Evolutionary conservation across 2,797 vertebrate genomes (phyloP).

Genomic region (Limnodromus scolopaceus): DNA sequence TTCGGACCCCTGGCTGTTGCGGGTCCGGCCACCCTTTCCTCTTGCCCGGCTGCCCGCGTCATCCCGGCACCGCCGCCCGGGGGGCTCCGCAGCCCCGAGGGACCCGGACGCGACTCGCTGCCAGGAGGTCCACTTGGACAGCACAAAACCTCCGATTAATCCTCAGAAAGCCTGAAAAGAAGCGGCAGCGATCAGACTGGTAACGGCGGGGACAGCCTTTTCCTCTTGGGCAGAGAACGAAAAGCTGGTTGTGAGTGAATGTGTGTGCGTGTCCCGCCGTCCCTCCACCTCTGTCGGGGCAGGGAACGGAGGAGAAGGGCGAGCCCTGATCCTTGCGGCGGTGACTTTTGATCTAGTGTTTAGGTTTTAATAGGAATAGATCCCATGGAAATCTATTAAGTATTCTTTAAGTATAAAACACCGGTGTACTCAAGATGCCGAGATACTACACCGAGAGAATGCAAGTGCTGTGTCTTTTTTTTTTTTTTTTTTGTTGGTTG

Average conservation of each 20-base stretch:
- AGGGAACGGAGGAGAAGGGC: not conserved
- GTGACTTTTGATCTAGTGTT: not conserved
- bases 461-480: not conserved
- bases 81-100: not conserved
- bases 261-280: not conserved
- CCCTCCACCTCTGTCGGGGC: not conserved
- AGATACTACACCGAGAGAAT: not conserved
- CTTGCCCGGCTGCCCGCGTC: not conserved
- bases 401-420: not conserved
- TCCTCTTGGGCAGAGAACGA: conserved; percentile 59
- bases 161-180: conserved; percentile 69
- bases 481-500: not conserved
- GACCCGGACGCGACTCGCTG: conserved; percentile 12
- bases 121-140: not conserved
- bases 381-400: not conserved
- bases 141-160: not conserved
- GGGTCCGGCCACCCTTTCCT: not conserved
- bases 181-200: conserved; percentile 63
- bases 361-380: not conserved
- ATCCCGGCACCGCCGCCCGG: not conserved
- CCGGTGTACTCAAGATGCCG: not conserved
- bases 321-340: not conserved
- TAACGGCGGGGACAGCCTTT: conserved; percentile 78
- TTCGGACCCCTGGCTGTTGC: not conserved
- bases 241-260: not conserved